Conservation (phyloP, 2,797 vertebrate genomes). For the Helicolenus hilgendorfi region DNA sequence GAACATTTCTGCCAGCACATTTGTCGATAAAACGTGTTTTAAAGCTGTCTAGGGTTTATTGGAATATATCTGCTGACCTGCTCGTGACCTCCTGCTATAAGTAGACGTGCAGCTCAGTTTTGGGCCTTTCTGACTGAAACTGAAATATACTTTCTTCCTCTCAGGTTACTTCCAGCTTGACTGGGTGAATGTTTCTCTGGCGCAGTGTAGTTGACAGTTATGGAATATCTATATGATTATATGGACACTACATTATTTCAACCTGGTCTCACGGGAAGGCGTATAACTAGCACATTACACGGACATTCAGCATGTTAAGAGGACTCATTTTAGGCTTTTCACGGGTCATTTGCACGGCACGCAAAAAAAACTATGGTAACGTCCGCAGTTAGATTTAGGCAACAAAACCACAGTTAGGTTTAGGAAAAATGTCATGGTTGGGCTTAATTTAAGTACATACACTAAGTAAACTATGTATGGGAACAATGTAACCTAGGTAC, state of each 20-base stretch:
- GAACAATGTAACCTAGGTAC: too few relatives aligned
- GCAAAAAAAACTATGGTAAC: too few relatives aligned
- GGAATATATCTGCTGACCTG: conserved; percentile 10
- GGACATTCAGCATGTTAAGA: too few relatives aligned
- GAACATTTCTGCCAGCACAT: neutral
- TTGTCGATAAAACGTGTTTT: neutral
- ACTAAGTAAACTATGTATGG: too few relatives aligned
- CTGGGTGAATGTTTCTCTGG: neutral
- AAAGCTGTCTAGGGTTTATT: neutral
- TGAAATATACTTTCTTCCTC: neutral
- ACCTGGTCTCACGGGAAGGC: too few relatives aligned
- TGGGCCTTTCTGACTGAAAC: neutral
- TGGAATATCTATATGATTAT: neutral
- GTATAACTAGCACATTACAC: too few relatives aligned
- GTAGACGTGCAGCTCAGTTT: neutral
- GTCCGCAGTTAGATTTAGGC: too few relatives aligned
- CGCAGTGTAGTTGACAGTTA: neutral
- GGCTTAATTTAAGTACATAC: too few relatives aligned
- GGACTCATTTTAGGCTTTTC: too few relatives aligned
- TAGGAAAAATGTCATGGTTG: too few relatives aligned
- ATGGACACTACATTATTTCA: neutral
- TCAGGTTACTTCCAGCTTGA: neutral
- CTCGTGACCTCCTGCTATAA: neutral
- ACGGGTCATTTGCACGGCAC: too few relatives aligned
- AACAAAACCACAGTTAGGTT: too few relatives aligned